phyloP scores from a whole-genome alignment of 2,888 invertebrate species.

The Tenthredo livida region DNA sequence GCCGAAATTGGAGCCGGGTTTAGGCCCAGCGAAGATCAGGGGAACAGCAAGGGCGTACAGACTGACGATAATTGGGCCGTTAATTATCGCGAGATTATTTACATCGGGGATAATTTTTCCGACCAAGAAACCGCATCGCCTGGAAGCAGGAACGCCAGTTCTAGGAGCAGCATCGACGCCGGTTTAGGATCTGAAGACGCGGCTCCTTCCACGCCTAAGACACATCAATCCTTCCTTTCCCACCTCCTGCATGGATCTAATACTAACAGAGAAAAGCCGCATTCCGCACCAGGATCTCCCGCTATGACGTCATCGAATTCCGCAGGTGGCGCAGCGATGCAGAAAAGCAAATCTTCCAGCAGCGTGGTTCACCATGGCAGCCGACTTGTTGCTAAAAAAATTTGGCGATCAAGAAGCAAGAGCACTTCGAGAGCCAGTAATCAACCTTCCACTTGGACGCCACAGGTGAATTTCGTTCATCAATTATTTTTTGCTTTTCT shows the following conservation, averaged over 20 bases:
- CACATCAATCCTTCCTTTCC: slow-evolving; percentile 83
- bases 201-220: slow-evolving; percentile 78
- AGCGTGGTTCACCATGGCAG: slow-evolving; percentile 89
- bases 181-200: slow-evolving; percentile 78
- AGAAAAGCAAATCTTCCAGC: slow-evolving; percentile 94
- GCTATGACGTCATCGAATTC: slow-evolving; percentile 78
- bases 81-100: slow-evolving; percentile 79
- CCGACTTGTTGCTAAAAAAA: slow-evolving; percentile 89
- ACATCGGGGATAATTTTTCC: slow-evolving; percentile 69
- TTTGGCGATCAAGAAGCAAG: slow-evolving; percentile 92
- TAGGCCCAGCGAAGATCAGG: slow-evolving; percentile 86
- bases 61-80: slow-evolving; percentile 89
- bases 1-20: slow-evolving; percentile 80
- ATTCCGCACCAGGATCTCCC: slow-evolving; percentile 80
- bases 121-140: slow-evolving; percentile 75
- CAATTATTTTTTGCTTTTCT: not conserved
- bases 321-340: slow-evolving; percentile 86
- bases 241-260: slow-evolving; percentile 81
- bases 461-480: slow-evolving; percentile 85
- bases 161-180: slow-evolving; percentile 80
- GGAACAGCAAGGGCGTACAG: slow-evolving; percentile 87
- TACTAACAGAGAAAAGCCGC: slow-evolving; percentile 77
- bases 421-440: slow-evolving; percentile 85
- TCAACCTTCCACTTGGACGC: slow-evolving; percentile 87
- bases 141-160: slow-evolving; percentile 79